These are phyloP conservation scores for Gymnodraco acuticeps DNA, from an alignment of 2,797 vertebrate genomes.

Conservation along the genomic window DNA sequence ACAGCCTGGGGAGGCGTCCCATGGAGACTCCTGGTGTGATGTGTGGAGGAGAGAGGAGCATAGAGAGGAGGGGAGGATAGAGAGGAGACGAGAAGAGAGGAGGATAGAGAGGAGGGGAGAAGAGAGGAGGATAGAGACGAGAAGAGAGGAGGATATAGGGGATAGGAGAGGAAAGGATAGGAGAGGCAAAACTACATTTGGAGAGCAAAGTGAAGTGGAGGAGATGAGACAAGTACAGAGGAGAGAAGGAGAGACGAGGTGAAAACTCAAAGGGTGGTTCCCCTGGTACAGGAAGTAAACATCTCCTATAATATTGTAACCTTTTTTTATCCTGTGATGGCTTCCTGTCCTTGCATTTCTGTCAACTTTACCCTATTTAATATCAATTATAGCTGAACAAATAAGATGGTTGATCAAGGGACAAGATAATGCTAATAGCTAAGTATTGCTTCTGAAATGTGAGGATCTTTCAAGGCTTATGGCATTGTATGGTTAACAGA, in stretches of 20 bases:
- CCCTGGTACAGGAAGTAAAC: no score
- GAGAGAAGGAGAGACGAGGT: no score
- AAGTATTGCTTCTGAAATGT: no score
- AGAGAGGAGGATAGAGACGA: no score
- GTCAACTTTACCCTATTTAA: background rate
- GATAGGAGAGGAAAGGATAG: background rate
- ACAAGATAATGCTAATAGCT: background rate
- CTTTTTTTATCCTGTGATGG: no score
- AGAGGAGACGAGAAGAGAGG: background rate
- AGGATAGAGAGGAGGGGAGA: background rate
- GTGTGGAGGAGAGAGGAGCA: background rate
- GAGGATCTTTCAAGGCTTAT: no score
- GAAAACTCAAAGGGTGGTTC: no score
- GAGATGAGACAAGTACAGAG: background rate
- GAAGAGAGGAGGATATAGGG: no score
- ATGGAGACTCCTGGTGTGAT: slow-evolving; percentile 46
- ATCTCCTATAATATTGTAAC: no score
- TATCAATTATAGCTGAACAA: background rate
- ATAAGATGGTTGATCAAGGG: background rate
- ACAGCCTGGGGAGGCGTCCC: slow-evolving; percentile 49
- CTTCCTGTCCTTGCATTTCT: background rate
- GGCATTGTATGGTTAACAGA: background rate
- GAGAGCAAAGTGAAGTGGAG: background rate
- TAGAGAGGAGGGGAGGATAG: background rate
- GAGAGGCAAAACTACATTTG: background rate